Percentiles rank a stretch among this genome's conserved stretches.
Evolutionary conservation across 2,888 invertebrate genomes (phyloP).

Genomic region (Tipula unca): DNA sequence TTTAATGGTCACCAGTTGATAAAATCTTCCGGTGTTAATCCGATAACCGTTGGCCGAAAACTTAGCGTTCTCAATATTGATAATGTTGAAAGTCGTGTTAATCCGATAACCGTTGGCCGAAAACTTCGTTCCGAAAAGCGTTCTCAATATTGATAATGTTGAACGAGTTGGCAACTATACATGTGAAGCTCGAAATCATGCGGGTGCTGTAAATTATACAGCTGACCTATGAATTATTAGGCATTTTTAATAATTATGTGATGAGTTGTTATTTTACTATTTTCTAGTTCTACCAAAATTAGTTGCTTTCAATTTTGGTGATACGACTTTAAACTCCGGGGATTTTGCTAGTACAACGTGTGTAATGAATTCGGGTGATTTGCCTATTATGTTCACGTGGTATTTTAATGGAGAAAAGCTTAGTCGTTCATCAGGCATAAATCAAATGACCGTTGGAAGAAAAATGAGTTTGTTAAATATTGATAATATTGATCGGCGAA

Average conservation of each 20-base stretch:
- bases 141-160: conserved; percentile 60
- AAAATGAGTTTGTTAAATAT: conserved; percentile 53
- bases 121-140: conserved; percentile 55
- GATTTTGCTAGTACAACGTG: conserved; percentile 43
- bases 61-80: conserved; percentile 61
- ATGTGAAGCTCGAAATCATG: conserved; percentile 64
- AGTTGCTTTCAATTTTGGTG: conserved; percentile 67
- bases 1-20: conserved; percentile 47
- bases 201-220: conserved; percentile 57
- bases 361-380: conserved; percentile 45
- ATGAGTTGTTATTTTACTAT: conserved; percentile 42
- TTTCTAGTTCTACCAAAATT: conserved; percentile 67
- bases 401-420: conserved; percentile 45
- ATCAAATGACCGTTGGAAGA: conserved; percentile 27
- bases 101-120: conserved; percentile 46
- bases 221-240: conserved; percentile 55
- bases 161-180: conserved; percentile 63
- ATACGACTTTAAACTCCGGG: conserved; percentile 41
- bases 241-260: neutral
- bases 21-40: conserved; percentile 46
- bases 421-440: conserved; percentile 25
- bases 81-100: conserved; percentile 53
- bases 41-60: conserved; percentile 47
- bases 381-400: conserved; percentile 50
- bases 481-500: conserved; percentile 56